Base-by-base conservation (phyloP, 1,140 invertebrate species). In the Trichonephila inaurata region DNA sequence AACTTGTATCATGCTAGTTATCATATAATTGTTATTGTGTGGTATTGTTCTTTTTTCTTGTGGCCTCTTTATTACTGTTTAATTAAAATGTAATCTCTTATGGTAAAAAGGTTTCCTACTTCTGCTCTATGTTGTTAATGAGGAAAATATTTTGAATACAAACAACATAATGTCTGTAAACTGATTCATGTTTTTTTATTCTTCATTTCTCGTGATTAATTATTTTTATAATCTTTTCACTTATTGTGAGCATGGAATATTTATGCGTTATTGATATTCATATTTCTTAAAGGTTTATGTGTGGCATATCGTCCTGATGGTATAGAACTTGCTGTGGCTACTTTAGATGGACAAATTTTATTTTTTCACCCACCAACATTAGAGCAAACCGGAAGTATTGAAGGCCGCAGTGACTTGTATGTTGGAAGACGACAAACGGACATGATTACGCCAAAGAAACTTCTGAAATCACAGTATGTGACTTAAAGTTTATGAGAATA, bases 281-380 rank as follows among this genome's bases (percentile, higher is more conserved):
- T 58, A 92, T 92, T 92, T 92, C 92, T 94, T 95, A 28, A 95
- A 97, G 97, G 96, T 2, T 96, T 99, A 2, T 97, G 97, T 95
- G 97, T 99, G 2, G 96, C 97, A 4, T 99, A 98, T 95, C 97
- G 97, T 95, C 98, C 98, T 6, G 98, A 98, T 96, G 99, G 99
- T 0, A 96, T 97, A 95, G 97, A 99, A 96, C 96, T 99, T 40
- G 98, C 98, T 21, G 98, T 99, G 5, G 97, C 98, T 2, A 98
- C 98, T 0, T 96, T 99, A 21, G 97, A 99, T 96, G 98, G 98
- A 0, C 97, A 98, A 94, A 98, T 99, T 94, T 96, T 97, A 1
- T 97, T 99, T 95, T 99, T 98, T 95, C 97, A 99, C 95, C 95
- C 97, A 0, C 96, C 97, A 94, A 97, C 97, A 0, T 96, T 97